Evolutionary conservation across 2,797 vertebrate species (phyloP), one percentile per base, ranked within the genome.

Genomic region (Manis pentadactyla): DNA sequence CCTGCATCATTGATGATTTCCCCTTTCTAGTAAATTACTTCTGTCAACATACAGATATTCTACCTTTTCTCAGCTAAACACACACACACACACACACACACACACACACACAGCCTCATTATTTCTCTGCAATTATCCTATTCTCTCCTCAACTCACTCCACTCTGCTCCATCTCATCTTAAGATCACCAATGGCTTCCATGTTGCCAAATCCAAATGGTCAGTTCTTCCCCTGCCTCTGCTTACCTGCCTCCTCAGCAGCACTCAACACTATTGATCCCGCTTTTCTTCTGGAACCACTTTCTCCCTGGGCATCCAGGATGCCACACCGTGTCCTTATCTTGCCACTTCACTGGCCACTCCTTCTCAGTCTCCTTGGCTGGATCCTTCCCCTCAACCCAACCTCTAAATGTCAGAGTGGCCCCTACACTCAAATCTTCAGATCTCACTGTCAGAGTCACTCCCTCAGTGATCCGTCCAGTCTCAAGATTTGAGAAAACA

Each of bases 21-120:
- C 34, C 53, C n/a, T 97, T 94, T 83, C 75, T 75, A 57, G 77
- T 78, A 91, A 85, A 87, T 78, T 75, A 64, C 91, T 91, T 92
- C 31, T 59, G 87, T 55, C 31, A 79, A 61, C 13, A 31, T 19
- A 74, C 55, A 96, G 59, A 66, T 77, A 91, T 27, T 75, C n/a
- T 59, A 87, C 39, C 55, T 88, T 78, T 59, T 92, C 51, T 51
- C 39, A 71, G 18, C 78, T 39, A 73, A 73, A 87, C 69, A 84
- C 29, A 27, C 4, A 49, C n/a, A 49, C 7, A 55, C 29, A 66
- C 19, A 39, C 66, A 73, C 21, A 51, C 53, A 42, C 15, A 53
- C 25, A 78, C 82, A 69, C 85, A 53, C 10, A 18, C 18, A 85
- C 3, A 74, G 5, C 31, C 0, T 68, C 37, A 27, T 87, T 83